A percentile compares a stretch with the other conserved stretches of the same genome.
Evolutionary conservation across 2,888 invertebrate genomes (phyloP).

Genomic region (Enchytraeus crypticus): DNA sequence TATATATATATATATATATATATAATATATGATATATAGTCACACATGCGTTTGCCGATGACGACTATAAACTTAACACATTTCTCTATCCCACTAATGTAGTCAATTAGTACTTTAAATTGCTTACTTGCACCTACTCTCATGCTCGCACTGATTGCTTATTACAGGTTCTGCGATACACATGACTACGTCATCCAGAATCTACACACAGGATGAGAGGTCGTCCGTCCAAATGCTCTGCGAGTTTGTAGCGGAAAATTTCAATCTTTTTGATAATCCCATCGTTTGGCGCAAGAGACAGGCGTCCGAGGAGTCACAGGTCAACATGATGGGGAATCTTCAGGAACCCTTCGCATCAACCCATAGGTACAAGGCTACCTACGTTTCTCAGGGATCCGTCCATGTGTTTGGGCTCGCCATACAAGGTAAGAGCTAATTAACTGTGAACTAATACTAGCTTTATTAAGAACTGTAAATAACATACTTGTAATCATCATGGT

Average conservation of each 20-base stretch:
- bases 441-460: no score
- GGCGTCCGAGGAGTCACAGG: conserved; percentile 1
- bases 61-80: no score
- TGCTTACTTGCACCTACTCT: no score
- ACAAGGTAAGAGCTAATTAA: not conserved
- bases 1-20: no score
- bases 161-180: not conserved
- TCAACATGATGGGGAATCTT: conserved; percentile 11
- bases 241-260: not conserved
- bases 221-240: not conserved
- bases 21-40: no score
- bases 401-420: not conserved
- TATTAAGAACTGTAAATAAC: no score
- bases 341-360: conserved; percentile 1
- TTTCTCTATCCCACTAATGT: no score
- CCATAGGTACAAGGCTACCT: not conserved
- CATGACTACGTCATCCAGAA: not conserved
- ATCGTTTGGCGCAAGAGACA: conserved; percentile 3
- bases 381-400: not conserved
- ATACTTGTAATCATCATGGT: no score
- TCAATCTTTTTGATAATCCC: not conserved
- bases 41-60: no score
- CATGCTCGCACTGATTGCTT: no score
- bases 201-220: not conserved
- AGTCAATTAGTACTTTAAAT: no score